A percentile compares a stretch with the other conserved stretches of the same genome.
phyloP scores from a whole-genome alignment of 2,888 invertebrate species.

The Apoderus coryli region DNA sequence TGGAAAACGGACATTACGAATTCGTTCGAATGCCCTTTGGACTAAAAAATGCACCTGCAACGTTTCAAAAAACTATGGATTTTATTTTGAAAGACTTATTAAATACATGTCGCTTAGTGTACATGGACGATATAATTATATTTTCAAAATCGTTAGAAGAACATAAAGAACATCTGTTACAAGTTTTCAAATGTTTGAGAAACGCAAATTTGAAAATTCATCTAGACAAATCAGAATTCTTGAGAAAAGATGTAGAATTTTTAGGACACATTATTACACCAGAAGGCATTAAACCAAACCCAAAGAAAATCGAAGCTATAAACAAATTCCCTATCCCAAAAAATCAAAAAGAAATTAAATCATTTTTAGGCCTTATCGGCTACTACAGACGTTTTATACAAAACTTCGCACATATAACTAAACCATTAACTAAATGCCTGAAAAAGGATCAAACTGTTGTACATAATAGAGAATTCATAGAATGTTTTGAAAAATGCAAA shows the following conservation, averaged over 20 bases:
- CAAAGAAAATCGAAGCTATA: too few relatives aligned
- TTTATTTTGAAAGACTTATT: constrained; percentile 15
- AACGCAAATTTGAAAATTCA: constrained; percentile 12
- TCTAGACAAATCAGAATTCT: too few relatives aligned
- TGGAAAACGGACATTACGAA: too few relatives aligned
- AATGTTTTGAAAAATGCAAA: constrained; percentile 12
- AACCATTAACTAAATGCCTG: constrained; percentile 10
- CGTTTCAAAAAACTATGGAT: constrained; percentile 20
- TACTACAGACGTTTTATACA: constrained; percentile 11
- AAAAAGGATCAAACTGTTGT: constrained; percentile 12
- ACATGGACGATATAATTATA: constrained; percentile 13
- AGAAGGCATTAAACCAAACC: too few relatives aligned
- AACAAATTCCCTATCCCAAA: constrained; percentile 9
- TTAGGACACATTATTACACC: too few relatives aligned
- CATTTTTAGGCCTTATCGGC: constrained; percentile 11
- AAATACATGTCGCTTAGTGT: constrained; percentile 10
- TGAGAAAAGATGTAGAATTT: constrained; percentile 13
- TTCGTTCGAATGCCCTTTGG: too few relatives aligned
- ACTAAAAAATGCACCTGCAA: too few relatives aligned
- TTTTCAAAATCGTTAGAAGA: constrained; percentile 10
- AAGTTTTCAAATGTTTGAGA: constrained; percentile 10
- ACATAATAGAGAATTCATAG: constrained; percentile 10
- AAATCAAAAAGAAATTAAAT: constrained; percentile 12
- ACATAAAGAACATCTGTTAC: constrained; percentile 9
- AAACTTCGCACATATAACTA: constrained; percentile 10